These are phyloP conservation scores for Danio jaintianensis DNA, from an alignment of 2,797 vertebrate species.

Conservation along the genomic window DNA sequence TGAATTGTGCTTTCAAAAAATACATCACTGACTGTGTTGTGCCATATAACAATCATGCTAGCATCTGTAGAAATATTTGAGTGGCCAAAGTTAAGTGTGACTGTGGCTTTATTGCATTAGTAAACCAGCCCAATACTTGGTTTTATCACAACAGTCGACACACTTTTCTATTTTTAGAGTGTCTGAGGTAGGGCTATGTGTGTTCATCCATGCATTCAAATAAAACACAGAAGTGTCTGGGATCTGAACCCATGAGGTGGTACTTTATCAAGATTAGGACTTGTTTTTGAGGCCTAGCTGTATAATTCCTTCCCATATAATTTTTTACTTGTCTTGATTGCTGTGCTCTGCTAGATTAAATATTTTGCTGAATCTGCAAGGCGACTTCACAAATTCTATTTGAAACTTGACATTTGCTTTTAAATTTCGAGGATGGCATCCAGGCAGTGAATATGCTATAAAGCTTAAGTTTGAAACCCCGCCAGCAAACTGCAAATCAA, in stretches of 20 bases:
- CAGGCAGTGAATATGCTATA: slow-evolving; percentile 37
- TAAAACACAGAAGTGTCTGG: background rate
- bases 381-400: slow-evolving; percentile 12
- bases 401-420: slow-evolving; percentile 32
- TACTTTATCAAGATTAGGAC: background rate
- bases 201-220: slow-evolving; percentile 28
- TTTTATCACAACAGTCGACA: background rate
- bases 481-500: slow-evolving; percentile 40
- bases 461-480: slow-evolving; percentile 23
- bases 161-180: slow-evolving; percentile 24
- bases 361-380: slow-evolving; percentile 22
- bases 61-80: too few species aligned
- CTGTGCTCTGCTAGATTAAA: slow-evolving; percentile 18
- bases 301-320: background rate
- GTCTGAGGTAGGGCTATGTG: background rate
- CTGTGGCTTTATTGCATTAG: background rate
- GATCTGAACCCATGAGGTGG: background rate
- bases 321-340: slow-evolving; percentile 13
- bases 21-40: too few species aligned
- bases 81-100: too few species aligned
- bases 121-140: background rate
- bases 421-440: slow-evolving; percentile 23
- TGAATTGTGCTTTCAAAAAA: too few species aligned
- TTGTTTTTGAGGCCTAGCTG: background rate
- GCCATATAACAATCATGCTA: too few species aligned